Evolutionary conservation across 1,140 invertebrate genomes (phyloP).

Genomic region (Leucophenga varia): DNA sequence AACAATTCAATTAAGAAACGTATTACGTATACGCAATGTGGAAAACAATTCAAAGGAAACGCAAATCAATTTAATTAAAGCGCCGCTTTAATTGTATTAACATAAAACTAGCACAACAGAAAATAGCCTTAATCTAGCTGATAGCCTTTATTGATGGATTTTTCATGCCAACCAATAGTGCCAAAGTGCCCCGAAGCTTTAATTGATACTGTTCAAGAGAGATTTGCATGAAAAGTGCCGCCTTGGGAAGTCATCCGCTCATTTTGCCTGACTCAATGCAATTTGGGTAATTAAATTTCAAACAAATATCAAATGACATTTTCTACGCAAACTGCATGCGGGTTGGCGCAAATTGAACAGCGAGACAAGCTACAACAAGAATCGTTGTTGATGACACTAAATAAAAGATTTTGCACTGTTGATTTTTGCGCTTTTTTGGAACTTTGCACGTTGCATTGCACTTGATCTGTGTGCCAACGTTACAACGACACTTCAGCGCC

Average conservation of each 20-base stretch:
- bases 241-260: too few relatives aligned
- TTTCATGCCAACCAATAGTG: too few relatives aligned
- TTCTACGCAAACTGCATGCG: too few relatives aligned
- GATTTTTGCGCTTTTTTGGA: slow-evolving; percentile 54
- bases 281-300: slow-evolving; percentile 51
- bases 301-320: slow-evolving; percentile 40
- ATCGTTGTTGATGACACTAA: slow-evolving; percentile 46
- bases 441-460: slow-evolving; percentile 52
- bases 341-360: too few relatives aligned
- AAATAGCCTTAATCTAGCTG: slow-evolving; percentile 24
- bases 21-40: slow-evolving; percentile 23
- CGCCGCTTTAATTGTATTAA: slow-evolving; percentile 23
- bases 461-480: slow-evolving; percentile 53
- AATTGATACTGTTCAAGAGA: too few relatives aligned
- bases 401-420: slow-evolving; percentile 53
- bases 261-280: too few relatives aligned
- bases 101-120: slow-evolving; percentile 1
- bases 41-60: slow-evolving; percentile 41
- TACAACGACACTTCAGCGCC: slow-evolving; percentile 35
- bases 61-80: slow-evolving; percentile 42
- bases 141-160: slow-evolving; percentile 22
- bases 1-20: slow-evolving; percentile 44
- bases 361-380: too few relatives aligned
- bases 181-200: too few relatives aligned
- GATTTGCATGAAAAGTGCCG: too few relatives aligned